A percentile compares a stretch with the other conserved stretches of the same genome.
These are phyloP conservation scores for Atractosteus spatula DNA, from an alignment of 2,113 vertebrate genomes.

Conservation along the genomic window DNA sequence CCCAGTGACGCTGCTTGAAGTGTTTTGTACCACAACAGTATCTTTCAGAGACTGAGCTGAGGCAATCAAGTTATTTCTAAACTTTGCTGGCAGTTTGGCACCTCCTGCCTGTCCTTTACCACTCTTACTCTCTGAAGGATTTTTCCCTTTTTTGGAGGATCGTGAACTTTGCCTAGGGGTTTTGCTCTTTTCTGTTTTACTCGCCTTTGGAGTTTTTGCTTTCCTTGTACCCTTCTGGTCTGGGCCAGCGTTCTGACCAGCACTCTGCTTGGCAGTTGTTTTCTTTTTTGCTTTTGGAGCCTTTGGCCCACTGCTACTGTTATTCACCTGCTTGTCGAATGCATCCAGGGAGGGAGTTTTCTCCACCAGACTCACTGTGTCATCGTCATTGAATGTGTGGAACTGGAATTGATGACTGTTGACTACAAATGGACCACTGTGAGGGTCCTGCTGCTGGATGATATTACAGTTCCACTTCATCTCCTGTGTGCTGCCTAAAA, in stretches of 20 bases:
- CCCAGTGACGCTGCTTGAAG: conserved; percentile 47
- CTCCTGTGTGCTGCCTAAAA: conserved; percentile 74
- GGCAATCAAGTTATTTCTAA: conserved; percentile 38
- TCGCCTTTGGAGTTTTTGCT: conserved; percentile 79
- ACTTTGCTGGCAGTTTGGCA: conserved; percentile 42
- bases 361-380: conserved; percentile 77
- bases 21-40: conserved; percentile 48
- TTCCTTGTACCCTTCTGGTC: conserved; percentile 87
- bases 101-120: conserved; percentile 75
- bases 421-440: conserved; percentile 77
- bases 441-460: conserved; percentile 76
- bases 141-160: conserved; percentile 89
- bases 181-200: conserved; percentile 88
- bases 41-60: conserved; percentile 54
- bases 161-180: conserved; percentile 83
- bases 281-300: conserved; percentile 90
- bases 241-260: conserved; percentile 70
- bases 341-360: conserved; percentile 74
- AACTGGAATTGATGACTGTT: conserved; percentile 89
- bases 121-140: conserved; percentile 67
- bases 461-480: conserved; percentile 87
- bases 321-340: conserved; percentile 79
- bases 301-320: conserved; percentile 75
- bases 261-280: conserved; percentile 79
- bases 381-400: conserved; percentile 89